A percentile compares a stretch with the other conserved stretches of the same genome.
Conservation (phyloP, 1,140 invertebrate genomes). For the Diorhabda carinulata region DNA sequence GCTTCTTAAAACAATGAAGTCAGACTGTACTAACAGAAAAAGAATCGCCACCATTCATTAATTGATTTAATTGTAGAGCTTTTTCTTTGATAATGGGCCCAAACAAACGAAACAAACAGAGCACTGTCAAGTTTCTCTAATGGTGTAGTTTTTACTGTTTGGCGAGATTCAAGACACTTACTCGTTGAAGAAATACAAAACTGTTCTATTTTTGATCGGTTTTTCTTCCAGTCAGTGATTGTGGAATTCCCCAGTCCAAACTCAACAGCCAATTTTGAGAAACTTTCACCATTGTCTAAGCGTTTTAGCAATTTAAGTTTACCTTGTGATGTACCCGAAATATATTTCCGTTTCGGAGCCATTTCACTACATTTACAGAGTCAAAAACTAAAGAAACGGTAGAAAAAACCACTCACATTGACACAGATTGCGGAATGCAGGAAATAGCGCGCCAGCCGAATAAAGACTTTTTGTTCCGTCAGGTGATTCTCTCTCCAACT, state of each 20-base stretch:
- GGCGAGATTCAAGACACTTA: not conserved
- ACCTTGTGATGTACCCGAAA: not conserved
- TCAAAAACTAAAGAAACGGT: too few species aligned
- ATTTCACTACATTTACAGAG: not conserved
- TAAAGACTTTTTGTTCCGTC: too few species aligned
- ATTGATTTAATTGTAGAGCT: constrained; percentile 5
- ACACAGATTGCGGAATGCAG: too few species aligned
- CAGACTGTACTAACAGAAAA: constrained; percentile 19
- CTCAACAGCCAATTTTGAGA: not conserved
- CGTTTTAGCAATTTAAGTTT: constrained; percentile 5
- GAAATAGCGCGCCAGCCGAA: too few species aligned
- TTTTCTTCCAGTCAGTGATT: constrained; percentile 7
- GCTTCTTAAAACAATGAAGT: constrained; percentile 21
- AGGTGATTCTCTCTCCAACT: too few species aligned
- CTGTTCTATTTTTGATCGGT: constrained; percentile 9
- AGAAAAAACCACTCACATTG: too few species aligned
- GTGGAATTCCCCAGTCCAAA: constrained; percentile 7
- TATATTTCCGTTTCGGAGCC: constrained; percentile 7
- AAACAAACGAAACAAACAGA: constrained; percentile 10
- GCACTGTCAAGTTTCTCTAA: constrained; percentile 5
- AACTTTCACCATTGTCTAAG: constrained; percentile 5
- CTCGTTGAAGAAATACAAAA: not conserved
- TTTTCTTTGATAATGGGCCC: constrained; percentile 15
- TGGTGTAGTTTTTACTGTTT: constrained; percentile 9
- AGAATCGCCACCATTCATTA: constrained; percentile 6